These are phyloP conservation scores for Schizothorax lantsangensis DNA, from an alignment of 2,797 vertebrate species.

Conservation along the genomic window DNA sequence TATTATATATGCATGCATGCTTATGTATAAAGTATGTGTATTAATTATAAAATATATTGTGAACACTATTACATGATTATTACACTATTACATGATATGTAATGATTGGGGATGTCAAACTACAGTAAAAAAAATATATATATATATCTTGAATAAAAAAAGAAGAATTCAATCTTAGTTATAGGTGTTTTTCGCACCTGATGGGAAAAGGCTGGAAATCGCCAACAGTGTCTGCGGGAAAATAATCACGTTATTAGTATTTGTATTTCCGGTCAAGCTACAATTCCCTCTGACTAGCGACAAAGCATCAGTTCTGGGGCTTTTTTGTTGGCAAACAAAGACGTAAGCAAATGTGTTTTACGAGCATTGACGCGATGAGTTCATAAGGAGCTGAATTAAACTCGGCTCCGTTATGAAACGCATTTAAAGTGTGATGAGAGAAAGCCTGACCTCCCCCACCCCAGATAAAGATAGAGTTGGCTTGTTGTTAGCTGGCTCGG, in stretches of 20 bases:
- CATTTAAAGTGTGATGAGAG: constrained; percentile 19
- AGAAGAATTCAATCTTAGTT: neutral
- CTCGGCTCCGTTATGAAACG: neutral
- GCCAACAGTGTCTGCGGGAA: neutral
- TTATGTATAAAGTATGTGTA: neutral
- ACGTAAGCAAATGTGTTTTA: neutral
- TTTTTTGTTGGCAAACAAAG: constrained; percentile 34
- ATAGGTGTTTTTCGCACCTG: neutral
- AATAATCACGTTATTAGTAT: constrained; percentile 11
- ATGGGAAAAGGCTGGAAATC: neutral
- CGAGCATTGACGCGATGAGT: neutral
- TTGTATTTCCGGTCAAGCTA: constrained; percentile 39
- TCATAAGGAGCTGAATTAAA: neutral
- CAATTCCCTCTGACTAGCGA: constrained; percentile 7
- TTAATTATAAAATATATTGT: neutral
- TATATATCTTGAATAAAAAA: neutral
- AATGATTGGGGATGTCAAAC: neutral
- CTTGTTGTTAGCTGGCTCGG: constrained; percentile 38
- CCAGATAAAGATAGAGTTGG: constrained; percentile 25
- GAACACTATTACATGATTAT: neutral
- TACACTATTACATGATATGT: neutral
- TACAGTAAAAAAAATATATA: neutral
- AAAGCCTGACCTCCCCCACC: constrained; percentile 28
- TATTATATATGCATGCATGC: neutral
- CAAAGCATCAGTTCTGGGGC: constrained; percentile 28